Evolutionary conservation across 1,140 invertebrate species (phyloP), one percentile per base, ranked within the genome.

Genomic region (Neotoxoptera formosana): DNA sequence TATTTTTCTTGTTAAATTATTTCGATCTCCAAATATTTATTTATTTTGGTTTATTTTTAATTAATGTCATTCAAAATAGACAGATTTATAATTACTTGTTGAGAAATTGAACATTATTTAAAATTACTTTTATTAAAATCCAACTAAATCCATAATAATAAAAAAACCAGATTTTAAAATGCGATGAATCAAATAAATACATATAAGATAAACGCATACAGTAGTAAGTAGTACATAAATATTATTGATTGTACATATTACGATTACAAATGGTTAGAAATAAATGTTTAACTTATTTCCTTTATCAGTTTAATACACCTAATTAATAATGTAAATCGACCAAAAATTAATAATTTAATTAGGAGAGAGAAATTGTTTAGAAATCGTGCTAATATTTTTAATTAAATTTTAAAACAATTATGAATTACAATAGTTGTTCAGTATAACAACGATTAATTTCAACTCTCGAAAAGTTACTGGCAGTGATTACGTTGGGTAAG

Each of bases 361-460:
- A 25, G 23, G 45, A 23, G 36, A 84, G 7, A 11, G 2, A 14
- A 45, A 84, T 84, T 84, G 36, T 41, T 84, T 25, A 84, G 36
- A 84, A 84, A 45, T 41, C 7, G 36, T 45, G 41, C 9, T 45
- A 36, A 84, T 84, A 84, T 41, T 41, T 34, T 17, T 45, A 84
- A 84, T 84, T 41, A 4, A 25, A 84, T 84, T 84, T 84, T 25
- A 45, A 47, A 47, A n/a, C 3, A 86, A 86, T 86, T 47, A 47
- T 86, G 11, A 41, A 45, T 86, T 30, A 47, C 25, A 45, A 86
- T 53, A 53, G 41, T 41, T 25, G 30, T 87, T 87, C 45, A n/a
- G 21, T 87, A 67, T n/a, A 89, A 53, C 36, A 89, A 56, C 87
- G 21, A 89, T 89, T 89, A 53, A 53, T 89, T 56, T 45, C 25